These are phyloP conservation scores for Brachirus orientalis DNA, from an alignment of 2,113 vertebrate species.

Conservation along the genomic window DNA sequence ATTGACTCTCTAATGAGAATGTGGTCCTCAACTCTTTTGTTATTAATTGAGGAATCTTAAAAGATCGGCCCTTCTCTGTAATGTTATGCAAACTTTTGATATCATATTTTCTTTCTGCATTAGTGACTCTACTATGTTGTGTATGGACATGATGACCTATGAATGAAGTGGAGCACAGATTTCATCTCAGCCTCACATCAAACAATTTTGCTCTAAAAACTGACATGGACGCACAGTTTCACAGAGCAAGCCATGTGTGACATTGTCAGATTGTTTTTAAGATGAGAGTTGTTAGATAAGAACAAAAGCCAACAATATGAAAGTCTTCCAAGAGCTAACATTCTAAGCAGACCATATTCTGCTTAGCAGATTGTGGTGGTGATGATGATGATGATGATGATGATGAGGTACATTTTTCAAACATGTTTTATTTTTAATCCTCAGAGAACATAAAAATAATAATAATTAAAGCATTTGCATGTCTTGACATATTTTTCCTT, in stretches of 20 bases:
- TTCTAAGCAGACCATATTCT: no score
- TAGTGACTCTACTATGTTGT: not conserved
- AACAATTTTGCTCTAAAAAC: constrained; percentile 34
- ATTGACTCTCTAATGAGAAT: not conserved
- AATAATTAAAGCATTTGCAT: no score
- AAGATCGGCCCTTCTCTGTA: no score
- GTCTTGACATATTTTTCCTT: no score
- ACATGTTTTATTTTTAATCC: not conserved
- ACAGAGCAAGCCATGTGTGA: constrained; percentile 38
- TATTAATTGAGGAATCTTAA: no score
- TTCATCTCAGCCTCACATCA: constrained; percentile 36
- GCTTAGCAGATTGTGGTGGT: not conserved
- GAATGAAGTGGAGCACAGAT: constrained; percentile 26
- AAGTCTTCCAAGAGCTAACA: no score
- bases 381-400: not conserved
- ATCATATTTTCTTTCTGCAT: not conserved
- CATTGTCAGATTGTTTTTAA: constrained; percentile 44
- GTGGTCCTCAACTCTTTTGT: no score
- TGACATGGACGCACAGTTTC: constrained; percentile 44
- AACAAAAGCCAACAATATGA: not conserved
- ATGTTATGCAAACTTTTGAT: not conserved
- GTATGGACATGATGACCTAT: not conserved
- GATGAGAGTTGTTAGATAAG: no score
- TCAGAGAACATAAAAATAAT: not conserved
- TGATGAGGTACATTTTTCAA: not conserved